Evolutionary conservation across 2,888 invertebrate species (phyloP), one percentile per base, ranked within the genome.

Genomic region (Athripsodes cinereus): DNA sequence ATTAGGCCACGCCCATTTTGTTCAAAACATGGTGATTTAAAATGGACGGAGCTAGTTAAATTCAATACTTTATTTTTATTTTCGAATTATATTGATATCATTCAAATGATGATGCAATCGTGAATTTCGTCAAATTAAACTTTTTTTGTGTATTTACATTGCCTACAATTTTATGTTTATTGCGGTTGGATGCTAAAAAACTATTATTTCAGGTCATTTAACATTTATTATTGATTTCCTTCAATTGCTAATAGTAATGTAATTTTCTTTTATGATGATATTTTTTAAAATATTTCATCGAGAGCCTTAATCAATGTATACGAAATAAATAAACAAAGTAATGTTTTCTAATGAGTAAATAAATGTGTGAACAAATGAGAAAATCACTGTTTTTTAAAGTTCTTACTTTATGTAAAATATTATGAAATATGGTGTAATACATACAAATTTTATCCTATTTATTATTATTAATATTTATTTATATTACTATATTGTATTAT

Each of bases 271-370:
- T 26, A 57, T 59, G 62, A 62, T 59, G 59, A 59, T 59, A 20
- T 55, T 26, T 59, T 50, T 31, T 22, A 55, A 49, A 55, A 52
- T 51, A 48, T n/a, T 48, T 71, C 71, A 73, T 74, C 74, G 72
- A 71, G 74, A 80, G 84, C 84, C 84, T 84, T 84, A 84, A 79
- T 78, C 81, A 81, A 83, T 82, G 84, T 84, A 84, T 84, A 84
- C 84, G 84, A 83, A 13, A 76, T 71, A 70, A 69, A 68, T 70
- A 70, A 70, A 72, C 71, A 40, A 40, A 40, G n/a, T 40, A 40
- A 69, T 67, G 72, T 71, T 70, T 59, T 56, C 55, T 48, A 26
- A 18, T 44, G 20, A 59, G 16, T 22, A 34, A 53, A 34, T 2
- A 56, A 55, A 56, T 40, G 40, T 5, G 3, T 40, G 40, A 40